These are phyloP conservation scores for Sterna hirundo DNA, from an alignment of 2,113 vertebrate genomes.

Conservation along the genomic window DNA sequence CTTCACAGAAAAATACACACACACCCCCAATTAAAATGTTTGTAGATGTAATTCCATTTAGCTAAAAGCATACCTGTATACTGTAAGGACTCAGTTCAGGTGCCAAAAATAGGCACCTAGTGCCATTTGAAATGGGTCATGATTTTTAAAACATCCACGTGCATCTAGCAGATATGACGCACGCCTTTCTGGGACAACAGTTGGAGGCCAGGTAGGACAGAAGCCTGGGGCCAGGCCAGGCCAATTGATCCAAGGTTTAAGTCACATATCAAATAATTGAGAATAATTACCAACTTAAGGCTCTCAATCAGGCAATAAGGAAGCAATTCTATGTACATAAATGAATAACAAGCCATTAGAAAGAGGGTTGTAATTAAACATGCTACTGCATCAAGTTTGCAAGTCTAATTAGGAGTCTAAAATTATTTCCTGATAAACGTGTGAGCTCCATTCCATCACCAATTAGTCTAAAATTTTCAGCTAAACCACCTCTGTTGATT, in stretches of 20 bases:
- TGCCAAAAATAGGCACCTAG: not conserved
- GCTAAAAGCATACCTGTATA: not conserved
- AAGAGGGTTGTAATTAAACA: conserved; percentile 38
- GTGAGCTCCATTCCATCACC: not conserved
- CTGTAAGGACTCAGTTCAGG: not conserved
- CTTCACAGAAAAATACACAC: not conserved
- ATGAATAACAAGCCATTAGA: conserved; percentile 31
- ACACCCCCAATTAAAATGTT: not conserved
- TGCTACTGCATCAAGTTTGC: conserved; percentile 9
- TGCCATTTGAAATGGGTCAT: not conserved
- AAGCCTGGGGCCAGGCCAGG: not conserved
- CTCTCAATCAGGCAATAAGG: conserved; percentile 40
- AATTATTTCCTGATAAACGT: conserved; percentile 48
- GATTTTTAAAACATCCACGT: not conserved
- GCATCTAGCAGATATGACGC: not conserved
- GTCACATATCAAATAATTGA: conserved; percentile 1
- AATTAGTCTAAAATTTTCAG: not conserved
- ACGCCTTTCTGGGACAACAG: not conserved
- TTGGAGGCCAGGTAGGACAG: not conserved
- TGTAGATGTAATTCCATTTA: not conserved
- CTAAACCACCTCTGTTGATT: not conserved
- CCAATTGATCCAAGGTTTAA: conserved; percentile 12
- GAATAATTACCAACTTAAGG: conserved; percentile 29
- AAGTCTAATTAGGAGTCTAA: conserved; percentile 37
- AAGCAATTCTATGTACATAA: conserved; percentile 34